phyloP scores from a whole-genome alignment of 2,113 vertebrate species.

The Cyprinodon brontotheroides region DNA sequence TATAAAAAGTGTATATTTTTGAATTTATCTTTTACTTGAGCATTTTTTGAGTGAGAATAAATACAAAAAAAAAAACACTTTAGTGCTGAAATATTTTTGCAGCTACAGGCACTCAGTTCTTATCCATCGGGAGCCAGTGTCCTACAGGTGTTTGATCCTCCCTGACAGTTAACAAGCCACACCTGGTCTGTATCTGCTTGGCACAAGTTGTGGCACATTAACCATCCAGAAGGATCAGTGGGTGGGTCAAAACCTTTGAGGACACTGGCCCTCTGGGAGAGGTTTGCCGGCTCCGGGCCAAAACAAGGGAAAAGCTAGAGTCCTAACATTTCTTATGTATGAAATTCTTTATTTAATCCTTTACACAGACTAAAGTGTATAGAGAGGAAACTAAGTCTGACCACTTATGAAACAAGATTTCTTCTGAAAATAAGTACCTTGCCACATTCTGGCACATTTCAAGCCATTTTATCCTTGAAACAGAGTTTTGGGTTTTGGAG shows the following conservation, averaged over 20 bases:
- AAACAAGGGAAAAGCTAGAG: conserved; percentile 22
- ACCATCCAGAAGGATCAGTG: conserved; percentile 38
- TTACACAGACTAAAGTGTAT: conserved; percentile 29
- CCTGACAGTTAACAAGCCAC: conserved; percentile 26
- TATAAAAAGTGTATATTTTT: background rate
- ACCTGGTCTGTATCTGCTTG: conserved; percentile 21
- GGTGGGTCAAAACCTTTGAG: conserved; percentile 38
- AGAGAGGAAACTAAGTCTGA: background rate
- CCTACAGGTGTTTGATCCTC: conserved; percentile 30
- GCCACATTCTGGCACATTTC: no score
- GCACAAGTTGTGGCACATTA: conserved; percentile 13
- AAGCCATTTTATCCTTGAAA: no score
- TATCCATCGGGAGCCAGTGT: conserved; percentile 3
- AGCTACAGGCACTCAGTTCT: background rate
- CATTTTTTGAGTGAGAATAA: background rate
- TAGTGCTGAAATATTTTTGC: background rate
- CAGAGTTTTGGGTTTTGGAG: no score
- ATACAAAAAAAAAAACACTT: background rate
- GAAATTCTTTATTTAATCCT: conserved; percentile 15
- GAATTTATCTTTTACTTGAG: background rate
- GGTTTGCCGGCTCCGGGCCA: conserved; percentile 42
- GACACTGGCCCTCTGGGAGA: conserved; percentile 18
- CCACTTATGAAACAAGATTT: conserved; percentile 3
- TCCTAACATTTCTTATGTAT: conserved; percentile 5
- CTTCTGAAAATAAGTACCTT: background rate